Conservation (phyloP, 2,113 vertebrate species). For the Paradisaea rubra region DNA sequence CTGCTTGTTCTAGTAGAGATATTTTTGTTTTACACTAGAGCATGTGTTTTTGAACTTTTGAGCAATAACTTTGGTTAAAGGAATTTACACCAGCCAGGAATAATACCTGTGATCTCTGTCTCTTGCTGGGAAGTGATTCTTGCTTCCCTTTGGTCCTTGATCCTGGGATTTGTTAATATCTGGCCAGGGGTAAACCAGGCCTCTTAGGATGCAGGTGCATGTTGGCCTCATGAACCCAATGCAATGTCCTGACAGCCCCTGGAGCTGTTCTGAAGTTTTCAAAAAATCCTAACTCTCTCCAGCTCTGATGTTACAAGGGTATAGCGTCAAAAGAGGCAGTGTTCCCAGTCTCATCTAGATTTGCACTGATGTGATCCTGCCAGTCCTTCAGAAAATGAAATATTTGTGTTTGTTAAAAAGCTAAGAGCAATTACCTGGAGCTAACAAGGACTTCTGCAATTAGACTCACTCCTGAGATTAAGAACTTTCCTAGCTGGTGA, state of each 20-base stretch:
- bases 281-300: neutral
- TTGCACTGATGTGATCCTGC: neutral
- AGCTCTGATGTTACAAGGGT: neutral
- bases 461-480: neutral
- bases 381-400: neutral
- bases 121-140: neutral
- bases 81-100: neutral
- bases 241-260: neutral
- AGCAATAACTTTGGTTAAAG: neutral
- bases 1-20: neutral
- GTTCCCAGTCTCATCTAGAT: neutral
- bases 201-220: neutral
- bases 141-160: neutral
- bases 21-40: neutral
- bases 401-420: neutral
- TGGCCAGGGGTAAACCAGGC: neutral
- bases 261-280: neutral
- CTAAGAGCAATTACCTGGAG: neutral
- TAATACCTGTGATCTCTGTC: neutral
- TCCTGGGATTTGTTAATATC: neutral
- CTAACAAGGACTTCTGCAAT: neutral
- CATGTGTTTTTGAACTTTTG: neutral
- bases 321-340: neutral
- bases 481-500: neutral
- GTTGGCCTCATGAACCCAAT: neutral